Base-by-base conservation (phyloP, 1,140 invertebrate genomes). In the Coptotermes formosanus region DNA sequence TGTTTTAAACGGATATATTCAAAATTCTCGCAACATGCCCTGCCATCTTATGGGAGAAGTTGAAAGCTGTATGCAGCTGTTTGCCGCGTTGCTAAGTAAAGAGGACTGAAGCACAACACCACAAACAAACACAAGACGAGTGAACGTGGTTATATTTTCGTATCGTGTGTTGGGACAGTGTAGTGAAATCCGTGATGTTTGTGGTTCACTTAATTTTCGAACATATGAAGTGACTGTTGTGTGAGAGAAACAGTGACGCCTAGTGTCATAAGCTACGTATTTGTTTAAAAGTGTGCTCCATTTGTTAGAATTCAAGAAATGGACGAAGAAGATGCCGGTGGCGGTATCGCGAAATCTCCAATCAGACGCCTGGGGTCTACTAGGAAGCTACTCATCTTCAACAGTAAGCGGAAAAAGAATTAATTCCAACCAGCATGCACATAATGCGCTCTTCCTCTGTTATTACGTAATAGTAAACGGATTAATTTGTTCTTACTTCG, bases 311-410 rank as follows among this genome's bases (percentile, higher is more conserved):
- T 84, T 84, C 45, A 52, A 82, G 82, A 82, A 87, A 94, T 94
- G 93, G 94, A 94, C 91, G 95, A 96, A 90, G 93, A 94, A 89
- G 95, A 95, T 89, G 93, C 93, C 87, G 93, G 93, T 89, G 91
- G 91, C 84, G 89, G 93, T 86, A 87, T 87, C 69, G 86, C 88
- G 32, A 95, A 95, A 89, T 95, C 95, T 85, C 95, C 95, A 64
- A 96, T 96, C 90, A 95, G 95, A 90, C 91, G 95, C 82, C 93
- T 96, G 86, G 95, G 95, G 89, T 96, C 95, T 85, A 95, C 95
- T 23, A 93, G 95, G 89, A 96, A 96, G 91, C 92, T 96, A 86
- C 92, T 95, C 30, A 93, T 95, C 86, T 96, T 95, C 88, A 96
- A 94, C 89, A 96, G 95, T 96, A 91, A 95, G 95, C 64, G 83